Evolutionary conservation across 2,113 vertebrate species (phyloP), one percentile per base, ranked within the genome.

Genomic region (Myodes glareolus): DNA sequence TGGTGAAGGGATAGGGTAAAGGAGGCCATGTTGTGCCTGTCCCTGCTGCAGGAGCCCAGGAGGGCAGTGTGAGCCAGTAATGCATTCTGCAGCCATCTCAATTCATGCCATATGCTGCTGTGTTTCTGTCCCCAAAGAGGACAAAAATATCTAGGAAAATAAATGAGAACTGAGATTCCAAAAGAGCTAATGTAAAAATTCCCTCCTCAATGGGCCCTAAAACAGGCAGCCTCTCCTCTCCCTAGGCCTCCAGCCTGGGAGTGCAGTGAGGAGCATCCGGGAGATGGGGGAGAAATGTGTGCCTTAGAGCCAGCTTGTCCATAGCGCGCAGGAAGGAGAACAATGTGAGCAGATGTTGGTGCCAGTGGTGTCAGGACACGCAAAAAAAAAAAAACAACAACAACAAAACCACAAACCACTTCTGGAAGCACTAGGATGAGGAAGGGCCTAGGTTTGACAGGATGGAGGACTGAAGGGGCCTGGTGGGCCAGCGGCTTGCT

Each of bases 401-500:
- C n/a, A n/a, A n/a, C n/a, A n/a, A n/a, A n/a, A n/a, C n/a, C n/a
- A n/a, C n/a, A n/a, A n/a, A n/a, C n/a, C n/a, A 1, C 27, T 84
- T 70, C 73, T 68, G 29, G 42, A 86, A 95, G 27, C 58, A 14
- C 45, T 4, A 2, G 29, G 25, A 67, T 16, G 36, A 65, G 61
- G 27, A 65, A 12, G 39, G 33, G 42, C 33, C 52, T 0, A 68
- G 80, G 70, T 61, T 39, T 12, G 47, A 42, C 11, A 50, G 58
- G 23, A 50, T 3, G 23, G n/a, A 55, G 27, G 36, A 8, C 1
- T 33, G 45, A 33, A 21, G 55, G 45, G 68, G 33, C 7, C 76
- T 10, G 39, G n/a, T 1, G 25, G 58, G 2, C 1, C 10, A 0
- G 21, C 39, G 1, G 36, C 29, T 4, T 14, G 52, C 2, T 1